These are phyloP conservation scores for Drosophila eugracilis DNA, from an alignment of 1,140 invertebrate genomes.

Conservation along the genomic window DNA sequence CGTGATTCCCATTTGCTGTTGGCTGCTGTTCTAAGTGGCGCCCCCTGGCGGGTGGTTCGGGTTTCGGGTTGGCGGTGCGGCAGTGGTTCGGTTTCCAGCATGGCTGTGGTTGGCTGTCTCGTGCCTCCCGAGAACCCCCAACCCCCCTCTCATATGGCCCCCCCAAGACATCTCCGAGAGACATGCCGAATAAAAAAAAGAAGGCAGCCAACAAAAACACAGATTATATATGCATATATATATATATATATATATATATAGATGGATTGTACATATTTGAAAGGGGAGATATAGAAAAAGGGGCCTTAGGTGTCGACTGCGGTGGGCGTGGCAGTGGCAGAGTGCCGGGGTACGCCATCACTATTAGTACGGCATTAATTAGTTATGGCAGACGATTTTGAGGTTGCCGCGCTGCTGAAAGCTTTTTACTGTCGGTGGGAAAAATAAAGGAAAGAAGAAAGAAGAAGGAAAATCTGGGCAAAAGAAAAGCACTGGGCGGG, in stretches of 20 bases:
- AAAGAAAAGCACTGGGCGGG: background rate
- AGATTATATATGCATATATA: conserved; percentile 25
- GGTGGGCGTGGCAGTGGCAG: conserved; percentile 32
- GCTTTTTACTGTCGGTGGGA: conserved; percentile 74
- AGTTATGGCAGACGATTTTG: conserved; percentile 85
- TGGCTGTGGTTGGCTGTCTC: conserved; percentile 79
- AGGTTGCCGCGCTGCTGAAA: conserved; percentile 79
- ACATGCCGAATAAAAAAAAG: conserved; percentile 37
- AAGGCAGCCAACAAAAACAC: conserved; percentile 19
- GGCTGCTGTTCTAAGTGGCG: conserved; percentile 66
- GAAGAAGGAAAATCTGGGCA: background rate
- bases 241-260: background rate
- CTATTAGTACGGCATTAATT: conserved; percentile 84
- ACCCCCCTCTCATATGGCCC: background rate
- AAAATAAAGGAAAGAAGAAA: background rate
- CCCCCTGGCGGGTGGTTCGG: conserved; percentile 63
- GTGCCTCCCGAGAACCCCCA: conserved; percentile 5
- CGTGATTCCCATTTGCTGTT: conserved; percentile 80
- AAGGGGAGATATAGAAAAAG: conserved; percentile 8
- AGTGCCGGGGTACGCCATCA: conserved; percentile 49
- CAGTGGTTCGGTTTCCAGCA: conserved; percentile 71
- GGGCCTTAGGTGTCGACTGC: conserved; percentile 28
- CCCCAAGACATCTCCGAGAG: conserved; percentile 39
- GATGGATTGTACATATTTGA: conserved; percentile 23
- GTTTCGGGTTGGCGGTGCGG: conserved; percentile 52